Percentiles rank a stretch among this genome's conserved stretches.
These are phyloP conservation scores for Chloroclysta siterata DNA, from an alignment of 2,888 invertebrate species.

Conservation along the genomic window DNA sequence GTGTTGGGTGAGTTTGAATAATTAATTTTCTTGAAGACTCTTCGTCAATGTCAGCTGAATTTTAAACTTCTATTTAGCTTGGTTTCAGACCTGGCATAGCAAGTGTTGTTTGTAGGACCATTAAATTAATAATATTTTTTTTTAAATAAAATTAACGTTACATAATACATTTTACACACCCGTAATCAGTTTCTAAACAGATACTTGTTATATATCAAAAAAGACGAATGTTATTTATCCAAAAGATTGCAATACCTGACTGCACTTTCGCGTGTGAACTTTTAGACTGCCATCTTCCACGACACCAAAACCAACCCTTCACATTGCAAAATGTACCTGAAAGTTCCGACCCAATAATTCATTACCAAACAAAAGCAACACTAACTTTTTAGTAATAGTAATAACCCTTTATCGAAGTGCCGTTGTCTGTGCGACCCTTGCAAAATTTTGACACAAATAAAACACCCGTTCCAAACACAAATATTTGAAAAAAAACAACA, in stretches of 20 bases:
- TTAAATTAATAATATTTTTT: background rate
- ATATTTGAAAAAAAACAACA: conserved; percentile 73
- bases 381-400: conserved; percentile 80
- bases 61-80: conserved; percentile 14
- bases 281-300: conserved; percentile 73
- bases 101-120: too few species aligned
- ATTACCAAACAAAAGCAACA: conserved; percentile 80
- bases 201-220: too few species aligned
- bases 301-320: conserved; percentile 75
- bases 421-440: conserved; percentile 78
- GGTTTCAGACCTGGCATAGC: background rate
- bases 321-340: conserved; percentile 82
- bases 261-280: conserved; percentile 79
- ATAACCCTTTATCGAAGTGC: conserved; percentile 76
- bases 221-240: background rate
- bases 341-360: conserved; percentile 84
- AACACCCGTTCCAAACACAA: conserved; percentile 82
- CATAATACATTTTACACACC: too few species aligned
- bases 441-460: conserved; percentile 81
- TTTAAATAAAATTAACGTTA: background rate
- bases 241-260: conserved; percentile 58
- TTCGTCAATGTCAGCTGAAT: conserved; percentile 29
- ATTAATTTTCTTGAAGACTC: conserved; percentile 43
- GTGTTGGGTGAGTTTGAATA: conserved; percentile 52
- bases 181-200: too few species aligned